phyloP scores from a whole-genome alignment of 2,888 invertebrate genomes.

The Artemia sinica region DNA sequence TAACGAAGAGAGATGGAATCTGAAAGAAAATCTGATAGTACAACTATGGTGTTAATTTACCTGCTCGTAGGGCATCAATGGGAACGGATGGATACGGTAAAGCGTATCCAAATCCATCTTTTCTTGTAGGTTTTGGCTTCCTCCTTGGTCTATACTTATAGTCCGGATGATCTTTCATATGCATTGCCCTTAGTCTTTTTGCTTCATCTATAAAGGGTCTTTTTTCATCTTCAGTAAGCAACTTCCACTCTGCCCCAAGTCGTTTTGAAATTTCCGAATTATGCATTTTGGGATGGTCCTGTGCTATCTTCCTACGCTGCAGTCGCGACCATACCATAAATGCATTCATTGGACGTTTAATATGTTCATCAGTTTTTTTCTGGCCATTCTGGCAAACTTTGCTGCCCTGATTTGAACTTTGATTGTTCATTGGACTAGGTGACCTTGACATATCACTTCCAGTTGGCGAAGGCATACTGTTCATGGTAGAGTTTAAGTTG shows the following conservation, averaged over 20 bases:
- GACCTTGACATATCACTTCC: conserved; percentile 12
- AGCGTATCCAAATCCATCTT: conserved; percentile 79
- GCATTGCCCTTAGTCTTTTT: conserved; percentile 62
- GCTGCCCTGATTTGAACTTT: not conserved
- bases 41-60: conserved; percentile 37
- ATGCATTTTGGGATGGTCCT: conserved; percentile 93
- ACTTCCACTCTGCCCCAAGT: conserved; percentile 78
- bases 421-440: conserved; percentile 3
- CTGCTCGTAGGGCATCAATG: conserved; percentile 69
- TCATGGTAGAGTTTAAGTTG: not conserved
- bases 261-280: conserved; percentile 87
- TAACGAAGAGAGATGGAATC: not conserved
- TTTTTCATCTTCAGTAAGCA: conserved; percentile 66
- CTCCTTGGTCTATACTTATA: conserved; percentile 68
- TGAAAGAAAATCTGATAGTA: not conserved
- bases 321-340: conserved; percentile 88
- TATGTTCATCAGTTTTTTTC: conserved; percentile 56
- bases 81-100: conserved; percentile 80
- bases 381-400: not conserved
- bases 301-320: conserved; percentile 74
- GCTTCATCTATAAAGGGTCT: conserved; percentile 89
- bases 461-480: not conserved
- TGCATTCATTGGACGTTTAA: conserved; percentile 86
- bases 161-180: conserved; percentile 81
- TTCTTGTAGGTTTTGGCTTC: conserved; percentile 35